Conservation (phyloP, 2,113 vertebrate species). For the Brachypodius melanocephalos region DNA sequence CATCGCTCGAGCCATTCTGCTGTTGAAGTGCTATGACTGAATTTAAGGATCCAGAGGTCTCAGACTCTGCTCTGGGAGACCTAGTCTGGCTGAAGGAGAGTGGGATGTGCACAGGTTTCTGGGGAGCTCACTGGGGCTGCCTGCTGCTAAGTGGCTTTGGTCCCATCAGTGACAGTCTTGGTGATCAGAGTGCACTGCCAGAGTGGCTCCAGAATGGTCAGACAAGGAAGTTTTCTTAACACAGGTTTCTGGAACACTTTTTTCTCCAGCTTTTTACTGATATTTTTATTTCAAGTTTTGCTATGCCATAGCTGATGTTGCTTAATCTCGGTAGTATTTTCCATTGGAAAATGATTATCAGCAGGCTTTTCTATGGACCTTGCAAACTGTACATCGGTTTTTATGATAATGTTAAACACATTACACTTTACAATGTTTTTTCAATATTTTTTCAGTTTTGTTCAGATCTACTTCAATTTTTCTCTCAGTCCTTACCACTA, state of each 20-base stretch:
- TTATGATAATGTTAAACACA: not conserved
- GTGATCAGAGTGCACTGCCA: not conserved
- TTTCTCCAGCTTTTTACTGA: not conserved
- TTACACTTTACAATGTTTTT: not conserved
- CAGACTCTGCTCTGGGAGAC: not conserved
- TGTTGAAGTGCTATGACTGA: not conserved
- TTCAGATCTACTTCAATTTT: not conserved
- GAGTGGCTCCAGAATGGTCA: not conserved
- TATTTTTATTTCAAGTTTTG: not conserved
- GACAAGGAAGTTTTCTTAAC: not conserved
- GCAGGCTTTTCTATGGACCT: not conserved
- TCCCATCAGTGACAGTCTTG: not conserved
- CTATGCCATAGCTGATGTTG: not conserved
- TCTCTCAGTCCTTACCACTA: not conserved
- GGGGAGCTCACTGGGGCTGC: not conserved
- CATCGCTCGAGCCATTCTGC: accelerated
- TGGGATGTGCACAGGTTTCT: not conserved
- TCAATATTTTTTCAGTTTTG: not conserved
- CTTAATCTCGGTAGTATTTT: not conserved
- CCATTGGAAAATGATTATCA: not conserved
- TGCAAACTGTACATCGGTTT: not conserved
- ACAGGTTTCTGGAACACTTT: not conserved
- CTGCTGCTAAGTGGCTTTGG: accelerated
- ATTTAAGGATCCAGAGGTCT: not conserved
- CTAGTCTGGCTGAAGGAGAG: not conserved